A percentile compares a stretch with the other conserved stretches of the same genome.
Evolutionary conservation across 2,113 vertebrate species (phyloP).

Genomic region (Gobius niger): DNA sequence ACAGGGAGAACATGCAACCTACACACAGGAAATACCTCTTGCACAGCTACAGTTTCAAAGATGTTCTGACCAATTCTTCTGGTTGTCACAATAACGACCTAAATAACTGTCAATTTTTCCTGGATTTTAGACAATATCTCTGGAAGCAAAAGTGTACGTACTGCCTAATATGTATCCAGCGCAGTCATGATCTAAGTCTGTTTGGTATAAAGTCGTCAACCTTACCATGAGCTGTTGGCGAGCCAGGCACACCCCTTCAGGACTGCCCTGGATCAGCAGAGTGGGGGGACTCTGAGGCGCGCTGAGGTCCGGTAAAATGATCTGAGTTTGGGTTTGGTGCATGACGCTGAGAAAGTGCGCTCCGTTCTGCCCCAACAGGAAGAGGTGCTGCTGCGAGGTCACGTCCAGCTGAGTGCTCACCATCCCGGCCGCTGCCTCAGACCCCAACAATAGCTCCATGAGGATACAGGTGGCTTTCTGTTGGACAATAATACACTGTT

Average conservation of each 20-base stretch:
- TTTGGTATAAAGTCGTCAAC: neutral
- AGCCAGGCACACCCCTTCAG: slow-evolving; percentile 79
- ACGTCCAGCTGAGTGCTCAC: slow-evolving; percentile 81
- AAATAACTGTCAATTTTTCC: too few species aligned
- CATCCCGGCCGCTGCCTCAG: slow-evolving; percentile 53
- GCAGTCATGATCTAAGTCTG: too few species aligned
- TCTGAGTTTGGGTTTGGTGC: slow-evolving; percentile 82
- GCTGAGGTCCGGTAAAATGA: slow-evolving; percentile 78
- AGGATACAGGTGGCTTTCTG: slow-evolving; percentile 78
- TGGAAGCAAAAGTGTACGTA: too few species aligned
- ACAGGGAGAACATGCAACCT: too few species aligned
- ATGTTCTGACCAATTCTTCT: too few species aligned
- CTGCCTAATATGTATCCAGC: too few species aligned
- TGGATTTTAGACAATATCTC: too few species aligned
- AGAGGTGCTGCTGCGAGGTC: slow-evolving; percentile 81
- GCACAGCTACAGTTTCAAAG: too few species aligned
- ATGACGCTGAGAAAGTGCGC: slow-evolving; percentile 78
- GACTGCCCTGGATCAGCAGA: slow-evolving; percentile 77
- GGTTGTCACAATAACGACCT: too few species aligned
- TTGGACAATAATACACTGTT: neutral
- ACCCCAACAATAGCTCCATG: slow-evolving; percentile 77
- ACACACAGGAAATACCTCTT: too few species aligned
- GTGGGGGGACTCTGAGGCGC: slow-evolving; percentile 73
- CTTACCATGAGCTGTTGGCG: slow-evolving; percentile 79
- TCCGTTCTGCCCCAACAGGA: slow-evolving; percentile 79